Evolutionary conservation across 2,888 invertebrate species (phyloP), one percentile per base, ranked within the genome.

Genomic region (Tanypteryx hageni): DNA sequence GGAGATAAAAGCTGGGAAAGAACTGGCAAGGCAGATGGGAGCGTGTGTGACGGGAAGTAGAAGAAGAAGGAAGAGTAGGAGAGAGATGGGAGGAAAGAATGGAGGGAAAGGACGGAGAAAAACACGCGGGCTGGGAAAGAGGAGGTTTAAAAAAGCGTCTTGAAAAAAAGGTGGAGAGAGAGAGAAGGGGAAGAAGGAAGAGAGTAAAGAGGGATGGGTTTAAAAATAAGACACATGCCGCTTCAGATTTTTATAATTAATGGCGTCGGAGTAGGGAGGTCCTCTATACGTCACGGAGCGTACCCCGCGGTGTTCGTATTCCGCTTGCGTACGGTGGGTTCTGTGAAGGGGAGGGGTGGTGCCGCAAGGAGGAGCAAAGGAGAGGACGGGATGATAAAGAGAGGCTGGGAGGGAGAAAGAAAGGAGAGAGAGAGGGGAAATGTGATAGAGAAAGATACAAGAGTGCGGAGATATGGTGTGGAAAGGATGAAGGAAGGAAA

Each of bases 221-320:
- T 27, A 27, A 27, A 27, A 76, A 76, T 76, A 76, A 76, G 76
- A 76, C 76, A 22, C 76, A 76, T 22, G 76, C 76, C 76, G 76
- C 76, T 76, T 76, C 76, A 76, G 76, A 76, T 76, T 76, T 76
- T 76, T 76, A 76, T 76, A 76, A 76, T 76, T 76, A 76, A 76
- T 76, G 76, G 76, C 76, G 76, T 76, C 76, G 76, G 76, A 2
- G 76, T 18, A 76, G 76, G 76, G 76, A 76, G 76, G 76, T 76
- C 27, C 76, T 22, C 27, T 76, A 27, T 27, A 27, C 76, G 22
- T 76, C 76, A 76, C 76, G 76, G 76, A 76, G 76, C 27, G 27
- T 76, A 76, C 22, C 76, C 76, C 76, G 76, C 76, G 22, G 76
- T 76, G 76, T 76, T 76, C 76, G 76, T 76, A 76, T 76, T 76